Percentiles rank a stretch among this genome's conserved stretches.
Conservation (phyloP, 2,797 vertebrate species). For the Argentina silus region DNA sequence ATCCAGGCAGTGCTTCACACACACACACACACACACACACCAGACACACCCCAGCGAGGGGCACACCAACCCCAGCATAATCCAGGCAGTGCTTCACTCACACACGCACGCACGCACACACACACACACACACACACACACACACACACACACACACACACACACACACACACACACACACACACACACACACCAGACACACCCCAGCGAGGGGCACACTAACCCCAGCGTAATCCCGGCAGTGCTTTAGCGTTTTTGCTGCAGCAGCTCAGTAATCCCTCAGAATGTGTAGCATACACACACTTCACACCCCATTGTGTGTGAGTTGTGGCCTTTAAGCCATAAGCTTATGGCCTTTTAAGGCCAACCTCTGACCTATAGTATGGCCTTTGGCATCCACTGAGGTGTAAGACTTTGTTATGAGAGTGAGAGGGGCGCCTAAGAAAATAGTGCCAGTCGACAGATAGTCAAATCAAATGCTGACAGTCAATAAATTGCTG, state of each 20-base stretch:
- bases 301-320: conserved; percentile 34
- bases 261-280: conserved; percentile 57
- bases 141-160: background rate
- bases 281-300: conserved; percentile 65
- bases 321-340: too few species aligned
- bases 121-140: background rate
- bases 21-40: too few species aligned
- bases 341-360: conserved; percentile 31
- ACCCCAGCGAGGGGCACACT: conserved; percentile 21
- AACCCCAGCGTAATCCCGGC: conserved; percentile 49
- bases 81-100: conserved; percentile 46
- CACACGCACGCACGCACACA: too few species aligned
- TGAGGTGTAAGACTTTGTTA: conserved; percentile 40
- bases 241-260: conserved; percentile 49
- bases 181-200: background rate
- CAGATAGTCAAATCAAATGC: background rate
- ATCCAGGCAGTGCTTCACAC: conserved; percentile 51
- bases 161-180: background rate
- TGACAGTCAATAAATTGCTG: background rate
- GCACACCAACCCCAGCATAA: conserved; percentile 41
- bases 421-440: conserved; percentile 18
- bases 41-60: background rate
- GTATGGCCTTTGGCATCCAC: conserved; percentile 32
- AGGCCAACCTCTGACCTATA: conserved; percentile 39
- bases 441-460: background rate